Percentiles rank a stretch among this genome's conserved stretches.
phyloP scores from a whole-genome alignment of 2,113 vertebrate genomes.

The Pionites leucogaster region DNA sequence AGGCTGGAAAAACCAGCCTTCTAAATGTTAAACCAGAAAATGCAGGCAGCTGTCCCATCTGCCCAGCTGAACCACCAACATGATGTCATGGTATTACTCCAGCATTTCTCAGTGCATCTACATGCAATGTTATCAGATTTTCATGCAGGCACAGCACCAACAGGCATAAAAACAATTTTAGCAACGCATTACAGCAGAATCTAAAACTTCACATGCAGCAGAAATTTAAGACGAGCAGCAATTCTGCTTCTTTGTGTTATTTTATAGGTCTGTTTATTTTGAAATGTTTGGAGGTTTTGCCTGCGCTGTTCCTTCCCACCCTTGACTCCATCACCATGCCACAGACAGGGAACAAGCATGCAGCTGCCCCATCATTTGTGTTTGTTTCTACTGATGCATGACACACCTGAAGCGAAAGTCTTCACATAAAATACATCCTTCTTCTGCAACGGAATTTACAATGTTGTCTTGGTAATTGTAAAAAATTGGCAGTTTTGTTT shows the following conservation, averaged over 20 bases:
- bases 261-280: neutral
- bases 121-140: neutral
- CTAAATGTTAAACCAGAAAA: constrained; percentile 21
- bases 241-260: neutral
- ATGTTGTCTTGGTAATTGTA: neutral
- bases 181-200: neutral
- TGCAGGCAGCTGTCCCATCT: neutral
- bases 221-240: neutral
- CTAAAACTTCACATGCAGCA: neutral
- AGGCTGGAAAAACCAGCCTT: constrained; percentile 28
- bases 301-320: neutral
- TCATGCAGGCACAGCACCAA: neutral
- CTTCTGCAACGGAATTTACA: neutral
- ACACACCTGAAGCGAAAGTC: neutral
- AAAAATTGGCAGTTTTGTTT: neutral
- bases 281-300: neutral
- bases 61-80: neutral
- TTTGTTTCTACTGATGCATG: neutral
- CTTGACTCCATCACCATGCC: neutral
- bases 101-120: neutral
- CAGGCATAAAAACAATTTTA: neutral
- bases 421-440: neutral
- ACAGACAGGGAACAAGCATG: neutral
- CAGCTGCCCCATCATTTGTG: neutral
- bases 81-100: neutral